Percentiles rank a stretch among this genome's conserved stretches.
Conservation (phyloP, 2,797 vertebrate species). For the Hephaestus fuliginosus region DNA sequence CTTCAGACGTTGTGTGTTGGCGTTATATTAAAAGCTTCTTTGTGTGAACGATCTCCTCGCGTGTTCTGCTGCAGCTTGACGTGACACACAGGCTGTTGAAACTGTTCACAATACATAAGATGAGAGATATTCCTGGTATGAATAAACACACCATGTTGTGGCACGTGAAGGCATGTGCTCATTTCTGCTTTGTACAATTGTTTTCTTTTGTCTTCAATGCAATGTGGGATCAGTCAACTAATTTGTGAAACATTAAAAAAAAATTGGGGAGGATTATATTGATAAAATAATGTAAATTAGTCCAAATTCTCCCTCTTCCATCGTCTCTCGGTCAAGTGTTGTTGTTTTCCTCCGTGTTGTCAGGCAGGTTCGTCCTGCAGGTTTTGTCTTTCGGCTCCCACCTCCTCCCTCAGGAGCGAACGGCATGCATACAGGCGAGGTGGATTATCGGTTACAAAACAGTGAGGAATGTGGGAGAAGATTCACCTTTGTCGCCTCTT, state of each 20-base stretch:
- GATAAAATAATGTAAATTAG: background rate
- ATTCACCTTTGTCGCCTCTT: background rate
- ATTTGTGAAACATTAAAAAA: background rate
- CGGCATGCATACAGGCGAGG: slow-evolving; percentile 12
- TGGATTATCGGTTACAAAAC: background rate
- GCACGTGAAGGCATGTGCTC: background rate
- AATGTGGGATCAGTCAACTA: background rate
- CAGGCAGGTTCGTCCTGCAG: slow-evolving; percentile 63
- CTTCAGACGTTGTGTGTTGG: background rate
- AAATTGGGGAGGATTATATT: background rate
- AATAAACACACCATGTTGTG: slow-evolving; percentile 6
- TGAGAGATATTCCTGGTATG: slow-evolving; percentile 56
- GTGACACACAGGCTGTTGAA: background rate
- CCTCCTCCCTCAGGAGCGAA: slow-evolving; percentile 18
- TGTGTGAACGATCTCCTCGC: background rate
- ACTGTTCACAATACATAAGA: background rate
- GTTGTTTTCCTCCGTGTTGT: slow-evolving; percentile 38
- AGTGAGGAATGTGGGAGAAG: background rate
- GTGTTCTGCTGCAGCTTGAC: background rate
- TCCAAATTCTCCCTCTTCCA: background rate
- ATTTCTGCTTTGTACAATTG: background rate
- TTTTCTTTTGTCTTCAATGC: background rate
- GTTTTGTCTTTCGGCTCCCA: slow-evolving; percentile 43
- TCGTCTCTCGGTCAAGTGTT: background rate
- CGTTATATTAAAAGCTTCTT: background rate